Conservation (phyloP, 2,888 invertebrate genomes). For the Agrypnus murinus region DNA sequence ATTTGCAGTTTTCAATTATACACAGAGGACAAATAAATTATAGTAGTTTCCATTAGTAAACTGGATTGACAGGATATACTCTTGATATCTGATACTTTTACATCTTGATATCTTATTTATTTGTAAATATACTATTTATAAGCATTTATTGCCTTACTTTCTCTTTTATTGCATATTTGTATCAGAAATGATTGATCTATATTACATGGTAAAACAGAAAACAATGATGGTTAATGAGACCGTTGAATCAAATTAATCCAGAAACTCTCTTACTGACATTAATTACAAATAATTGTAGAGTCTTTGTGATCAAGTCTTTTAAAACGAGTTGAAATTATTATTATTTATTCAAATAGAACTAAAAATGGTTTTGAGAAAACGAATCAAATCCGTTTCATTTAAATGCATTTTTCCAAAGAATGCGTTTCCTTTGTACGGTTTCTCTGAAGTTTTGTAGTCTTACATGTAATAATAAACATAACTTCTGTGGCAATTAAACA, state of each 20-base stretch:
- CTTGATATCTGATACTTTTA: slow-evolving; percentile 7
- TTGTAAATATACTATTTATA: neutral
- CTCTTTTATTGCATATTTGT: neutral
- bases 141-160: slow-evolving; percentile 16
- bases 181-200: neutral
- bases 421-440: slow-evolving; percentile 22
- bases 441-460: slow-evolving; percentile 14
- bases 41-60: neutral
- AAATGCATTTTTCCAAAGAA: slow-evolving; percentile 21
- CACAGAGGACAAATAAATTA: slow-evolving; percentile 3
- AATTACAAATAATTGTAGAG: neutral
- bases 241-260: neutral
- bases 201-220: slow-evolving; percentile 10
- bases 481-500: slow-evolving; percentile 1
- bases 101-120: slow-evolving; percentile 3
- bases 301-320: too few species aligned
- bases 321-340: neutral
- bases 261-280: slow-evolving; percentile 12
- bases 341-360: neutral
- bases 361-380: slow-evolving; percentile 1
- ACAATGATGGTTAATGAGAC: slow-evolving; percentile 10
- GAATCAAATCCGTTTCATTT: slow-evolving; percentile 15
- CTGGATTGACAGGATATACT: neutral
- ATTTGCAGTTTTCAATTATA: neutral
- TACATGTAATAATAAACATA: slow-evolving; percentile 9